phyloP scores from a whole-genome alignment of 1,140 invertebrate species.

The Condylostylus longicornis region DNA sequence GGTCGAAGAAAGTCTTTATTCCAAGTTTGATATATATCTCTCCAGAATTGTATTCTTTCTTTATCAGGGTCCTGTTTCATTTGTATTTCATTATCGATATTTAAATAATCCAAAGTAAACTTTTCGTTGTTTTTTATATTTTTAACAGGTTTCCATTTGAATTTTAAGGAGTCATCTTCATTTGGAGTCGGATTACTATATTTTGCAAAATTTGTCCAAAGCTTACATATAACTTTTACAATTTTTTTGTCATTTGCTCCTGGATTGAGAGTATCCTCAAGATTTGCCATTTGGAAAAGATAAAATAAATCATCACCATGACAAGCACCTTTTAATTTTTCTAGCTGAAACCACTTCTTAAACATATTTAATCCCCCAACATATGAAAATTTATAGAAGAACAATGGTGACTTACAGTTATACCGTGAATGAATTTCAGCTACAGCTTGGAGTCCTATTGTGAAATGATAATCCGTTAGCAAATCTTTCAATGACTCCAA shows the following conservation, averaged over 20 bases:
- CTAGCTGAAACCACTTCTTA: constrained; percentile 28
- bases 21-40: constrained; percentile 21
- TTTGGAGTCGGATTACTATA: constrained; percentile 27
- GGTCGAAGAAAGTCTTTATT: no score
- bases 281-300: constrained; percentile 39
- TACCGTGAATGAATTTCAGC: constrained; percentile 17
- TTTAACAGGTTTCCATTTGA: constrained; percentile 20
- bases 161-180: constrained; percentile 2
- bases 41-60: constrained; percentile 31
- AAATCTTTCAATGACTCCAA: constrained; percentile 17
- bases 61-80: constrained; percentile 24
- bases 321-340: constrained; percentile 35
- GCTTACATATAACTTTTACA: constrained; percentile 35
- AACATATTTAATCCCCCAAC: constrained; percentile 39
- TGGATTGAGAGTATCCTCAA: constrained; percentile 32
- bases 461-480: constrained; percentile 22
- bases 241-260: constrained; percentile 31
- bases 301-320: constrained; percentile 45
- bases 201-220: constrained; percentile 51
- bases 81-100: constrained; percentile 17
- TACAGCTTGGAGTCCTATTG: constrained; percentile 15
- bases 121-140: constrained; percentile 5
- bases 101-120: constrained; percentile 21
- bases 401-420: constrained; percentile 18
- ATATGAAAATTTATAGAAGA: constrained; percentile 37